These are phyloP conservation scores for Odontomyia ornata DNA, from an alignment of 2,888 invertebrate genomes.

Conservation along the genomic window DNA sequence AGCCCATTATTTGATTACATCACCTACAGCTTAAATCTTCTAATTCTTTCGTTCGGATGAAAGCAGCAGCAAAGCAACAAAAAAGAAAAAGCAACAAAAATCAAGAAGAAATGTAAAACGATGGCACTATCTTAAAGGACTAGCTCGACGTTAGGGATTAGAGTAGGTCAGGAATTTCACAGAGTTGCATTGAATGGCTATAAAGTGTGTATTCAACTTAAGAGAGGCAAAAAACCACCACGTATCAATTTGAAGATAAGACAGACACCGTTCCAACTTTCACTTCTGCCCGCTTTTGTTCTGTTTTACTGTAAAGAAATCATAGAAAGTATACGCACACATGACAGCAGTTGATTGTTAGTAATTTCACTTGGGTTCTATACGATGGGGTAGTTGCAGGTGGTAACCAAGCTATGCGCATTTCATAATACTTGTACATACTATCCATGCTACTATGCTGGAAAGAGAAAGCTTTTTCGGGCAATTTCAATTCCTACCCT, in stretches of 20 bases:
- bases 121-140: neutral
- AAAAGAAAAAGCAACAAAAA: too few species aligned
- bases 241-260: conserved; percentile 10
- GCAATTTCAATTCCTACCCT: neutral
- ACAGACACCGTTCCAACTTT: neutral
- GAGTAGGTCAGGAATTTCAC: conserved; percentile 51
- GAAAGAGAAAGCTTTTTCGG: neutral
- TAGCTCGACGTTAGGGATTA: conserved; percentile 40
- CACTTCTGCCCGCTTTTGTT: neutral
- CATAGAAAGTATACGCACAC: too few species aligned
- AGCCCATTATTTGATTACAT: too few species aligned
- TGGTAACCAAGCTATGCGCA: neutral
- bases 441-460: neutral
- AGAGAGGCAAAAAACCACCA: neutral
- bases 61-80: too few species aligned
- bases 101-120: too few species aligned
- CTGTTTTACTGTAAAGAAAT: too few species aligned
- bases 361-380: too few species aligned
- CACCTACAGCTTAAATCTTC: too few species aligned
- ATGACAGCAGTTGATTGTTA: too few species aligned
- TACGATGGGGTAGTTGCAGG: neutral
- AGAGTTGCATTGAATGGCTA: conserved; percentile 41
- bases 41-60: too few species aligned
- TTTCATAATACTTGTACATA: conserved; percentile 19
- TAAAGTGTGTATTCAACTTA: conserved; percentile 2